Conservation (phyloP, 2,797 vertebrate genomes). For the Poecilia picta region DNA sequence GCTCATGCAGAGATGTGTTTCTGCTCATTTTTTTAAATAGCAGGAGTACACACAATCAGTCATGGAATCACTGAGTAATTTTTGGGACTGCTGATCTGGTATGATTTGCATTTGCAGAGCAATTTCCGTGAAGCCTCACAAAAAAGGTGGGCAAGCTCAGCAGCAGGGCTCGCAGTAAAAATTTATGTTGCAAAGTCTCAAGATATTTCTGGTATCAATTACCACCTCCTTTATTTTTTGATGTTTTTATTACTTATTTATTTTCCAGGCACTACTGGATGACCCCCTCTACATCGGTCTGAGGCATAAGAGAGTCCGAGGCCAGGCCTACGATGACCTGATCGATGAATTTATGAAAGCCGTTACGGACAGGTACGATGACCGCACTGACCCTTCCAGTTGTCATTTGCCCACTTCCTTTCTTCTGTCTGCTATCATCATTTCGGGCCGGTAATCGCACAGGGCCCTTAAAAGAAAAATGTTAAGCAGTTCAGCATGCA, state of each 20-base stretch:
- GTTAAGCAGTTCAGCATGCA: constrained; percentile 56
- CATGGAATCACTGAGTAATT: neutral
- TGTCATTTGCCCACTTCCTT: constrained; percentile 47
- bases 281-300: constrained; percentile 97
- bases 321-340: constrained; percentile 91
- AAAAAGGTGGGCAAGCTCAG: neutral
- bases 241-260: neutral
- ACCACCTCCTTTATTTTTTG: constrained; percentile 28
- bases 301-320: constrained; percentile 91
- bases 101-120: neutral
- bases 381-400: constrained; percentile 19
- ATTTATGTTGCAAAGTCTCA: neutral
- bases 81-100: neutral
- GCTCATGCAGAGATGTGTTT: neutral
- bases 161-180: neutral
- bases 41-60: neutral
- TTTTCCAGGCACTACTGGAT: constrained; percentile 85
- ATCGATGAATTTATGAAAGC: constrained; percentile 98
- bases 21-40: neutral
- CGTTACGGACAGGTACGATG: constrained; percentile 89
- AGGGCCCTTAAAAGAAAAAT: constrained; percentile 51
- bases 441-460: constrained; percentile 25
- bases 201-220: neutral
- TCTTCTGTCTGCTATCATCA: constrained; percentile 44
- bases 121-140: neutral